A percentile compares a stretch with the other conserved stretches of the same genome.
Conservation (phyloP, 2,888 invertebrate genomes). For the Papilio protenor region DNA sequence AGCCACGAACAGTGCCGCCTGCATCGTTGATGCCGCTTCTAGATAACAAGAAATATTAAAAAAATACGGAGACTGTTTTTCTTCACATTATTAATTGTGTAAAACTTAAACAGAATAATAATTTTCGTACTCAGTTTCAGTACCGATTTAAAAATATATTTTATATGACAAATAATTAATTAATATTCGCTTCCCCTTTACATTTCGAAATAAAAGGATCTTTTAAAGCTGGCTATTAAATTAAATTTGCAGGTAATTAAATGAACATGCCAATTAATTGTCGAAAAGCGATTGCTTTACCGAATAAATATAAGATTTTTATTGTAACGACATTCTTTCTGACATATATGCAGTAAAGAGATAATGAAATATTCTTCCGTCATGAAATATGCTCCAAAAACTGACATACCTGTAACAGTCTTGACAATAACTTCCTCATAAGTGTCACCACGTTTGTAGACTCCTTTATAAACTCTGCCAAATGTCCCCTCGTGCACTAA, state of each 20-base stretch:
- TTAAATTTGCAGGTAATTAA: not conserved
- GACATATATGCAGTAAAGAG: not conserved
- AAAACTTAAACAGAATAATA: too few relatives aligned
- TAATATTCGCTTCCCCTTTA: not conserved
- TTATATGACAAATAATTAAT: not conserved
- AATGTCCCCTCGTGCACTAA: conserved; percentile 93
- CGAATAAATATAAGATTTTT: not conserved
- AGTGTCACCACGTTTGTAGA: conserved; percentile 84
- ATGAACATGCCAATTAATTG: not conserved
- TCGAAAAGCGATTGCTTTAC: not conserved
- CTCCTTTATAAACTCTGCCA: conserved; percentile 93
- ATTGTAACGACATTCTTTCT: not conserved
- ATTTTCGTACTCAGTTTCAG: not conserved
- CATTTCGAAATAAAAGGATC: not conserved
- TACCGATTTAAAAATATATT: not conserved
- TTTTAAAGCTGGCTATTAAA: not conserved
- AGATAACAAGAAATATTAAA: conserved; percentile 50
- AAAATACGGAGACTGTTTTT: not conserved
- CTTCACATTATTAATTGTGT: too few relatives aligned
- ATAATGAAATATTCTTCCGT: not conserved
- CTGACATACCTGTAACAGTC: conserved; percentile 89
- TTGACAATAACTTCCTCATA: conserved; percentile 93
- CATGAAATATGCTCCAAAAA: not conserved
- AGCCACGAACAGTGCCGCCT: conserved; percentile 88
- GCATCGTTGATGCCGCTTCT: conserved; percentile 89